Percentiles rank a stretch among this genome's conserved stretches.
These are phyloP conservation scores for Myotis daubentonii DNA, from an alignment of 2,797 vertebrate genomes.

Conservation along the genomic window DNA sequence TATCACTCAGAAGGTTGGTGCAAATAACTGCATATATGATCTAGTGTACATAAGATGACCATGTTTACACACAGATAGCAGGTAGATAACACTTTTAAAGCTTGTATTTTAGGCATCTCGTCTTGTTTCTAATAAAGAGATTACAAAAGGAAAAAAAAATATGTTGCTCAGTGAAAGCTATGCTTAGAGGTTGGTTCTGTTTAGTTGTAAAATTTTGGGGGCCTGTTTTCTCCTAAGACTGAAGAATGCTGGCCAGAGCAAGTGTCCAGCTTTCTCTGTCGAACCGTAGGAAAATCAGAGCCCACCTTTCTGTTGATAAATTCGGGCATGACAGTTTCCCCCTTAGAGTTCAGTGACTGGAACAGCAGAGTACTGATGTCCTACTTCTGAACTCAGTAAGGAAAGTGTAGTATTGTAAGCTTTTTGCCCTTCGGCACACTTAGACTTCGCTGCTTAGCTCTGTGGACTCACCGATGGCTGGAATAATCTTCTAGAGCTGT, in stretches of 20 bases:
- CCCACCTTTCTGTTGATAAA: slow-evolving; percentile 46
- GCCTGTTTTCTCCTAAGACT: slow-evolving; percentile 44
- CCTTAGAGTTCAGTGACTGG: slow-evolving; percentile 56
- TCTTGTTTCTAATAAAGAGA: slow-evolving; percentile 49
- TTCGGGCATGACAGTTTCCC: background rate
- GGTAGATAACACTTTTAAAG: background rate
- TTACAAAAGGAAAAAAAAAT: slow-evolving; percentile 19
- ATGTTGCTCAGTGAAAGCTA: background rate
- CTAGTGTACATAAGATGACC: background rate
- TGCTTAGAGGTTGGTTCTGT: slow-evolving; percentile 35
- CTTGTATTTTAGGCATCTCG: slow-evolving; percentile 34
- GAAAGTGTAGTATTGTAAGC: slow-evolving; percentile 37
- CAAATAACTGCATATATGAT: slow-evolving; percentile 47
- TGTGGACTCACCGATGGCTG: background rate
- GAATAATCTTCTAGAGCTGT: background rate
- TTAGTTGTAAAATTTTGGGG: slow-evolving; percentile 61
- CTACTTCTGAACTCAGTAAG: slow-evolving; percentile 55
- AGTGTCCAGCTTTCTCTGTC: background rate
- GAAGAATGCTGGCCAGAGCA: slow-evolving; percentile 7
- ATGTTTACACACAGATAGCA: background rate
- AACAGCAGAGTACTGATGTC: slow-evolving; percentile 48
- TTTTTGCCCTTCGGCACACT: slow-evolving; percentile 38
- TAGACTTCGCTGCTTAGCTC: background rate
- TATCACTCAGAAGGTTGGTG: slow-evolving; percentile 24
- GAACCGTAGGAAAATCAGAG: slow-evolving; percentile 9